Base-by-base conservation (phyloP, 2,797 vertebrate genomes). In the Halcyon badia region DNA sequence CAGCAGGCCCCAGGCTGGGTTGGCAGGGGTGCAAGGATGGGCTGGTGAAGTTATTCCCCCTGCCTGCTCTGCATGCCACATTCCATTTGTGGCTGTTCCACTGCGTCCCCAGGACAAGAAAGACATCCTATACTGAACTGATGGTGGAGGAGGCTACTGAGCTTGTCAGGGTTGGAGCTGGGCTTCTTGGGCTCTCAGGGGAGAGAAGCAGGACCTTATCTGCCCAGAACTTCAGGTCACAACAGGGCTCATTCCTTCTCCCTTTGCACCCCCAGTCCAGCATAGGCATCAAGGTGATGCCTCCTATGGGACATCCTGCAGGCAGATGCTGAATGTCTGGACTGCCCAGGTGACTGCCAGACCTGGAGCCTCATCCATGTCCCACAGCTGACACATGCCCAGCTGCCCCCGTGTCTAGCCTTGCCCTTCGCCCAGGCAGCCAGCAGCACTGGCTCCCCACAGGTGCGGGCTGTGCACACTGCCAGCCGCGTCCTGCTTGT, bases 401-500 rank as follows among this genome's bases (percentile, higher is more conserved):
- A 1, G 9, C 54, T 66, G 14, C 16, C 31, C 33, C 14, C 31
- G 8, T 1, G 5, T 46, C 44, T 66, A 66, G 48, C 48, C 48
- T 39, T 84, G 57, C 31, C 69, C 77, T 92, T 91, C 0, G 0
- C 24, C 41, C 33, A 31, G 20, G 24, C 26, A 46, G n/a, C 24
- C 0, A 2, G 49, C 78, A 42, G 70, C 2, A 5, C 52, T 68
- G 61, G 57, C 28, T 57, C 8, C 44, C 31, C 9, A 1, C 0
- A 2, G 24, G 30, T 2, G 0, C 48, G 61, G 37, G 15, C n/a
- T 1, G 1, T 30, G 31, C 7, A 2, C 8, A 15, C 69, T 58
- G 60, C 71, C 9, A 6, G 39, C 31, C 0, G 0, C 2, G 8
- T 52, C 37, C 80, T 51, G 42, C 58, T 58, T 2, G 0, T 42